Percentiles rank a stretch among this genome's conserved stretches.
Evolutionary conservation across 30 jellyfish, hydroid and myxozoan species (phyloP).

Genomic region (Calvadosia cruxmelitensis): DNA sequence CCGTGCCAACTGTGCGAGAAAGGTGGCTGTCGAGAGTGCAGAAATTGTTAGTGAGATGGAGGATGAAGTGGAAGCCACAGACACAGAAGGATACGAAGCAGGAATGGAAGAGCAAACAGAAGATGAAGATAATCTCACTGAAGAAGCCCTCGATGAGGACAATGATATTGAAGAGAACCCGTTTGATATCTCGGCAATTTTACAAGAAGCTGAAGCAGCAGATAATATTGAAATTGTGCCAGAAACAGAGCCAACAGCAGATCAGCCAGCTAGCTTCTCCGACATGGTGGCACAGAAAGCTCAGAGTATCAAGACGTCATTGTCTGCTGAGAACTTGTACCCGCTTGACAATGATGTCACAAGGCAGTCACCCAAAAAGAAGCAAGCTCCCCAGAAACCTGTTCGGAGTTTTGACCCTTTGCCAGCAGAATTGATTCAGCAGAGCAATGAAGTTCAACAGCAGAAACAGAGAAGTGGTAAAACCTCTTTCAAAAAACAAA

Average conservation of each 20-base stretch:
- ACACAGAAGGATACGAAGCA: not conserved
- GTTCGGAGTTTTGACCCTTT: not conserved
- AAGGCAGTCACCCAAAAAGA: not conserved
- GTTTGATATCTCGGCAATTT: conserved; percentile 71
- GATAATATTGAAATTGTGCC: conserved; percentile 5
- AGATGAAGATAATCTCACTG: conserved; percentile 7
- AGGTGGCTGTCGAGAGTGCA: not conserved
- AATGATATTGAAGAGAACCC: conserved; percentile 60
- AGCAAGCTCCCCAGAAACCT: conserved; percentile 13
- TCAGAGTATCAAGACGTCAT: not conserved
- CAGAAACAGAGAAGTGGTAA: not conserved
- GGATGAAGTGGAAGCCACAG: not conserved
- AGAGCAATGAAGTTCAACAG: not conserved
- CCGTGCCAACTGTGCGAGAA: not conserved
- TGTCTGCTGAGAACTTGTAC: not conserved
- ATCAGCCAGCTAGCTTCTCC: not conserved
- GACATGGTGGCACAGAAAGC: not conserved
- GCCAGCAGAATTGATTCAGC: not conserved
- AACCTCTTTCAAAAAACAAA: conserved; percentile 7
- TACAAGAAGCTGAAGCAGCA: conserved; percentile 52
- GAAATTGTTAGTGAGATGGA: too few species aligned
- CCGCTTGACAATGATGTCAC: not conserved
- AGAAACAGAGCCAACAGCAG: not conserved
- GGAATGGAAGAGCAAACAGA: not conserved
- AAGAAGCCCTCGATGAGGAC: conserved; percentile 27